phyloP scores from a whole-genome alignment of 2,888 invertebrate species.

The Thymelicus acteon region DNA sequence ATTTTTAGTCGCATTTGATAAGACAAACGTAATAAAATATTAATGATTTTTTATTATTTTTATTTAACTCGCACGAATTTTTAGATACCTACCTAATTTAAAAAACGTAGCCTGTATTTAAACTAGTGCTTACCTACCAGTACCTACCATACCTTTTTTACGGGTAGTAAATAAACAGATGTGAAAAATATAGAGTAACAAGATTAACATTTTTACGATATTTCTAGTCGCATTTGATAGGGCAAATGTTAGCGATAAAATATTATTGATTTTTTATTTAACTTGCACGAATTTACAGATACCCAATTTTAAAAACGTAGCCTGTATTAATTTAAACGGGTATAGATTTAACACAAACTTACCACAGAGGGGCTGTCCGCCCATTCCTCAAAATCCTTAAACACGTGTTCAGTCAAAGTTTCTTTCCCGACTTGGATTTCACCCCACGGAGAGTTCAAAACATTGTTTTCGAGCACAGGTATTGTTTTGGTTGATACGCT shows the following conservation, averaged over 20 bases:
- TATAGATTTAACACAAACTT: conserved; percentile 60
- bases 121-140: background rate
- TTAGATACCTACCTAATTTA: no score
- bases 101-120: no score
- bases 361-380: conserved; percentile 86
- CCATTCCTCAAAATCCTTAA: conserved; percentile 83
- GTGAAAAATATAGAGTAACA: background rate
- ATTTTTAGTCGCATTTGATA: background rate
- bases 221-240: background rate
- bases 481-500: conserved; percentile 66
- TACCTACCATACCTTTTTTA: background rate
- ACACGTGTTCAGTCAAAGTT: conserved; percentile 85
- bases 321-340: background rate
- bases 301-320: background rate
- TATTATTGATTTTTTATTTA: background rate
- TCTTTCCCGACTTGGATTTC: conserved; percentile 82
- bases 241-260: background rate
- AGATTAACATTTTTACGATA: background rate
- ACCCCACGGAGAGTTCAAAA: conserved; percentile 75
- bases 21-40: no score
- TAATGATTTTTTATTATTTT: no score
- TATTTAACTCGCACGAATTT: no score
- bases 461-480: conserved; percentile 62
- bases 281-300: background rate
- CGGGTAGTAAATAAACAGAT: background rate